Evolutionary conservation across 2,797 vertebrate species (phyloP).

Genomic region (Glossophaga mutica): DNA sequence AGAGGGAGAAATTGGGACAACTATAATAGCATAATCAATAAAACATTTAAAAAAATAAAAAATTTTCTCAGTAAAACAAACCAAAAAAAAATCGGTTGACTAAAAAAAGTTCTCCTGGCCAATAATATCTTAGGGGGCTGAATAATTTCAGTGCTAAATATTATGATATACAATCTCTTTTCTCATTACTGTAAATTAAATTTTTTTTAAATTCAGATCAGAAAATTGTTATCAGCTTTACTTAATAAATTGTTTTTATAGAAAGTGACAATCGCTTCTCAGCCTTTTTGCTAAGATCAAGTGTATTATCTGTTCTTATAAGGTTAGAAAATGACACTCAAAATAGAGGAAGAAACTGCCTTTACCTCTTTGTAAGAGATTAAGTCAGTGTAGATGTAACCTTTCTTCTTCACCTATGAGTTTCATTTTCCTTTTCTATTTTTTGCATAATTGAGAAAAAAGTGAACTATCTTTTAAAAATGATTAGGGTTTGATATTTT

Average conservation of each 20-base stretch:
- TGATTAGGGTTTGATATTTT: constrained; percentile 12
- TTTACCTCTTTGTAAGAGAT: constrained; percentile 28
- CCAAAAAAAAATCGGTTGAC: not conserved
- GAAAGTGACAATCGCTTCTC: not conserved
- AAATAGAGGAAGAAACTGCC: constrained; percentile 12
- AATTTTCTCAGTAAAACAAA: not conserved
- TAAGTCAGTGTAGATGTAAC: not conserved
- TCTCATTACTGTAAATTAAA: not conserved
- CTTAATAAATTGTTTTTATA: constrained; percentile 38
- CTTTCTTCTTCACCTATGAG: constrained; percentile 29
- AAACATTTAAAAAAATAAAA: not conserved
- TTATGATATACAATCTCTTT: not conserved
- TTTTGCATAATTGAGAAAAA: not conserved
- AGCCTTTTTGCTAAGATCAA: not conserved
- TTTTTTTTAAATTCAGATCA: not conserved
- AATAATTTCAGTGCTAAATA: constrained; percentile 36
- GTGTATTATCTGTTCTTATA: not conserved
- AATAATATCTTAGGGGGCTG: not conserved
- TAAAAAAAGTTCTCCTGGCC: not conserved
- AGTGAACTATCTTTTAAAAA: constrained; percentile 24
- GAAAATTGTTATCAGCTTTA: constrained; percentile 3
- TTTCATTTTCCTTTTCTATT: not conserved
- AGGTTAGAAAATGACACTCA: not conserved
- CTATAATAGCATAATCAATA: not conserved
- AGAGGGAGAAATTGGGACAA: not conserved